These are phyloP conservation scores for Bombyx mandarina DNA, from an alignment of 1,140 invertebrate species.

Conservation along the genomic window DNA sequence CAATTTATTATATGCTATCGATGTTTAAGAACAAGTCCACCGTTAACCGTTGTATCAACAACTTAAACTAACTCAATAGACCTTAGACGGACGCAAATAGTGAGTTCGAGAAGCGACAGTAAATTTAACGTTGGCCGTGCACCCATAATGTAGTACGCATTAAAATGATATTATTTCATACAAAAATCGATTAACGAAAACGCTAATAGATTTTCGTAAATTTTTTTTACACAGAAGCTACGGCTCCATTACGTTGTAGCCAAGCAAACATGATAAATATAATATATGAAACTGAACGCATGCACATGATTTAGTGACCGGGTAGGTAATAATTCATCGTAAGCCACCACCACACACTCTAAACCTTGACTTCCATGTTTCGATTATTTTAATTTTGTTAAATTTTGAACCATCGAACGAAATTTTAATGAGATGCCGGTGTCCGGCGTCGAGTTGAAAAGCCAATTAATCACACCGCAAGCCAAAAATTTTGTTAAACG, in stretches of 20 bases:
- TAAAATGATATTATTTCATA: constrained; percentile 20
- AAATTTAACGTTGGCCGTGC: constrained; percentile 43
- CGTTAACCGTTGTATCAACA: no score
- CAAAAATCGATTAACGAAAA: constrained; percentile 22
- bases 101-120: constrained; percentile 11
- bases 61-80: neutral
- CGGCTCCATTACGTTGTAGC: constrained; percentile 42
- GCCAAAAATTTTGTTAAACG: constrained; percentile 62
- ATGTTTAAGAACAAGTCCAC: no score
- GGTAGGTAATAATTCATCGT: constrained; percentile 20
- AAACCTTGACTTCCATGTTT: constrained; percentile 65
- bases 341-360: constrained; percentile 71
- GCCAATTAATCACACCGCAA: constrained; percentile 70
- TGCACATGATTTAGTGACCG: constrained; percentile 62
- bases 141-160: constrained; percentile 31
- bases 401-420: constrained; percentile 52
- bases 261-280: constrained; percentile 42
- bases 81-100: neutral
- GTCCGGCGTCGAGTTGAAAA: constrained; percentile 19
- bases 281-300: constrained; percentile 50
- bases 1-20: no score
- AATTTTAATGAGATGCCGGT: constrained; percentile 3
- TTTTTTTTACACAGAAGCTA: constrained; percentile 42
- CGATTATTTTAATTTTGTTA: constrained; percentile 36
- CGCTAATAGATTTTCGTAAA: neutral